phyloP scores from a whole-genome alignment of 2,113 vertebrate genomes.

The Alaudala cheleensis region DNA sequence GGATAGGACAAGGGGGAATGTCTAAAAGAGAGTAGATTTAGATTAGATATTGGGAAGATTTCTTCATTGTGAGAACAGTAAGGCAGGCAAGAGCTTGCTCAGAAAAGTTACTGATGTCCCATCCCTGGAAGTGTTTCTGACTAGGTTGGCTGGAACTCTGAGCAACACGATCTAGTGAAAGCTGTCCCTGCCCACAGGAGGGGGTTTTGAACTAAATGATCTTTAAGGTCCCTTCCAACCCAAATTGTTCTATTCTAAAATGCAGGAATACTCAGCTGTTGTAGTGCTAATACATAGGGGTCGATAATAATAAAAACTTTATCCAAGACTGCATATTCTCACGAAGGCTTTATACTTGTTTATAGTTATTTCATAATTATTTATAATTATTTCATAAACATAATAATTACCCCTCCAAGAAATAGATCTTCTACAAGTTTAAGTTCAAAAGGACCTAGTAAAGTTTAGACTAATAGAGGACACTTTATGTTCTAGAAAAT shows the following conservation, averaged over 20 bases:
- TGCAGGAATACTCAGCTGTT: neutral
- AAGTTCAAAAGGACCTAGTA: neutral
- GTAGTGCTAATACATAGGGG: neutral
- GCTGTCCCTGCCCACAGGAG: neutral
- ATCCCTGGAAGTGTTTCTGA: neutral
- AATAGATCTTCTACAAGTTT: neutral
- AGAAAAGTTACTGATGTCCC: neutral
- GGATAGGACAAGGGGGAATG: neutral
- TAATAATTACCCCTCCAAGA: neutral
- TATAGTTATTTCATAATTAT: neutral
- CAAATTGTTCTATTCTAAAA: neutral
- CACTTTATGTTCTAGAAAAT: neutral
- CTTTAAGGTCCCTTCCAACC: neutral
- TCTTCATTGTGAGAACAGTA: neutral
- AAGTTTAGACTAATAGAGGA: neutral
- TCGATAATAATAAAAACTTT: neutral
- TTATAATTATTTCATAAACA: neutral
- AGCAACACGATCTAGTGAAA: neutral
- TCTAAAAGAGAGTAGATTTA: neutral
- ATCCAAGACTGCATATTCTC: neutral
- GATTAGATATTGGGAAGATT: neutral
- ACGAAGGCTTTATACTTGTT: neutral
- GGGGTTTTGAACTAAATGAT: neutral
- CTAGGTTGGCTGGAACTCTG: neutral
- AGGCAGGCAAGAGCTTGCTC: neutral